phyloP scores from a whole-genome alignment of 2,113 vertebrate species.

The Istiophorus platypterus region DNA sequence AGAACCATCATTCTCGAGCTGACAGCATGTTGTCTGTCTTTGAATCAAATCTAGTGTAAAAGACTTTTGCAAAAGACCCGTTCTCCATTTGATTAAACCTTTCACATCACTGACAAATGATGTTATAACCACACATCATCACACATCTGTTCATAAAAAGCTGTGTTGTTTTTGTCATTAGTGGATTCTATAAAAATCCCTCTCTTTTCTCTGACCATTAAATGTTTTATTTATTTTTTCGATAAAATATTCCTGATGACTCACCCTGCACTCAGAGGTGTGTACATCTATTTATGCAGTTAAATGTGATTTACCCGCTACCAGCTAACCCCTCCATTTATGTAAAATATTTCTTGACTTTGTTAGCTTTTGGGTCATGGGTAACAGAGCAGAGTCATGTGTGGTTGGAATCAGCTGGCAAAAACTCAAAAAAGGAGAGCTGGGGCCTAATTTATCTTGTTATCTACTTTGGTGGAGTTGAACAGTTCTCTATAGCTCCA shows the following conservation, averaged over 20 bases:
- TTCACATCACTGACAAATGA: constrained; percentile 70
- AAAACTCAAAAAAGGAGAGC: too few species aligned
- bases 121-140: constrained; percentile 65
- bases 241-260: neutral
- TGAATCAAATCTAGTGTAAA: constrained; percentile 63
- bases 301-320: too few species aligned
- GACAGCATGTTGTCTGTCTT: constrained; percentile 63
- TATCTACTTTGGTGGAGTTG: too few species aligned
- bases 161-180: constrained; percentile 47
- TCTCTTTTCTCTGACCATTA: neutral
- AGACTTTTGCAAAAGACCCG: constrained; percentile 28
- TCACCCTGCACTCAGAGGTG: neutral
- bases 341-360: neutral
- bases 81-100: constrained; percentile 74
- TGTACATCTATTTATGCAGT: too few species aligned
- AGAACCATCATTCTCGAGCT: constrained; percentile 77
- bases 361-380: neutral
- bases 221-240: neutral
- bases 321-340: too few species aligned
- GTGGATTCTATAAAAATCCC: too few species aligned
- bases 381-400: neutral
- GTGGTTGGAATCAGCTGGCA: neutral
- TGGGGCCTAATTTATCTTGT: too few species aligned
- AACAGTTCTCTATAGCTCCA: too few species aligned
- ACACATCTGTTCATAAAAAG: constrained; percentile 38